Evolutionary conservation across 1,140 invertebrate genomes (phyloP).

Genomic region (Stegodyphus mimosarum): DNA sequence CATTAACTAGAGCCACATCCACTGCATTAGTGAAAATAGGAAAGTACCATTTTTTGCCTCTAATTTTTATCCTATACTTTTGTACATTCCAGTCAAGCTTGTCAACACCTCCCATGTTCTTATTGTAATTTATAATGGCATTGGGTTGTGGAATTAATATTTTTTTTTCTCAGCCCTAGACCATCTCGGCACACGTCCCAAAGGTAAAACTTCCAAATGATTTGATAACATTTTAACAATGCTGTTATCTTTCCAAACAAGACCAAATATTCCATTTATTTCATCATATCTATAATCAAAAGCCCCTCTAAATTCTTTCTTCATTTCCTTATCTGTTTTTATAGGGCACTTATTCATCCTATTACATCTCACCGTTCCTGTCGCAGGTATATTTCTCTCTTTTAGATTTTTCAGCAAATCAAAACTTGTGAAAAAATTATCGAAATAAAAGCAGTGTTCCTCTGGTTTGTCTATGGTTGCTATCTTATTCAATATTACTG

Average conservation of each 20-base stretch:
- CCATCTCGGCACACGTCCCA: conserved; percentile 10
- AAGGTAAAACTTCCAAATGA: conserved; percentile 14
- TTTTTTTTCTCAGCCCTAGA: conserved; percentile 13
- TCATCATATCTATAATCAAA: conserved; percentile 16
- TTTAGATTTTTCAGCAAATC: conserved; percentile 16
- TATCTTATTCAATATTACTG: conserved; percentile 16
- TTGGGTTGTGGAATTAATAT: conserved; percentile 38
- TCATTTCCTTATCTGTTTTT: conserved; percentile 14
- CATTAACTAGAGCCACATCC: conserved; percentile 33
- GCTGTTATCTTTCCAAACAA: conserved; percentile 14
- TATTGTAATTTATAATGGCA: conserved; percentile 35
- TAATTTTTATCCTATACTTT: conserved; percentile 39
- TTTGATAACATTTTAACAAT: conserved; percentile 17
- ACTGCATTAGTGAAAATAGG: conserved; percentile 39
- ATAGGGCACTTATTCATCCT: conserved; percentile 16
- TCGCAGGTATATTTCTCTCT: conserved; percentile 13
- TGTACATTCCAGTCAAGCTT: conserved; percentile 39
- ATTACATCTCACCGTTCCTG: conserved; percentile 15
- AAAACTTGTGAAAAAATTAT: conserved; percentile 12
- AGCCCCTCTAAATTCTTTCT: conserved; percentile 16
- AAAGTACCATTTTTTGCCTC: conserved; percentile 39
- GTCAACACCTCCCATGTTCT: conserved; percentile 36
- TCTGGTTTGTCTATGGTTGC: conserved; percentile 15
- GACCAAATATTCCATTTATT: conserved; percentile 16
- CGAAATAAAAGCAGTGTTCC: conserved; percentile 16